Evolutionary conservation across 2,797 vertebrate species (phyloP).

Genomic region (Xiphorhynchus erythropygius): DNA sequence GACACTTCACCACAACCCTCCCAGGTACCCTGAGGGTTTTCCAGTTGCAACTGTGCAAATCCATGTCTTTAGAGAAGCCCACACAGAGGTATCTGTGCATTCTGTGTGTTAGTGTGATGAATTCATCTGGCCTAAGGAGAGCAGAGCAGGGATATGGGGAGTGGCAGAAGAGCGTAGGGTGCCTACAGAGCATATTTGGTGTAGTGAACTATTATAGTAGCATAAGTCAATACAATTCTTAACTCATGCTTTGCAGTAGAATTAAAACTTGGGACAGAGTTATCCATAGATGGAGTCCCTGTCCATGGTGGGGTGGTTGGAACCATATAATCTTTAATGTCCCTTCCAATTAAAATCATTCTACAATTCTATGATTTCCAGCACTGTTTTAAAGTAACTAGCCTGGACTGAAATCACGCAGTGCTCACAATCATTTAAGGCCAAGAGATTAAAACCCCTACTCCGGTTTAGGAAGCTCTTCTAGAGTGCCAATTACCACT

Average conservation of each 20-base stretch:
- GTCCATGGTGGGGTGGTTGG: rapidly evolving
- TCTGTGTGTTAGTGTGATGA: neutral
- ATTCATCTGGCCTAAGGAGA: neutral
- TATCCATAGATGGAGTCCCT: neutral
- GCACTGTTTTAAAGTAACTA: neutral
- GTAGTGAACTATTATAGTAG: neutral
- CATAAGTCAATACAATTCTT: neutral
- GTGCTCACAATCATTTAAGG: neutral
- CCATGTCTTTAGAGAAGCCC: neutral
- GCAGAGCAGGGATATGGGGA: neutral
- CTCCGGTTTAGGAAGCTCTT: neutral
- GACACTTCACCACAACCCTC: neutral
- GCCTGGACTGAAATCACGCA: neutral
- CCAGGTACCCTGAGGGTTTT: neutral
- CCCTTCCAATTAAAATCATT: neutral
- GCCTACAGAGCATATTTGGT: neutral
- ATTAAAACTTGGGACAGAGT: neutral
- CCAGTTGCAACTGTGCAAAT: neutral
- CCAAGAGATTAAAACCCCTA: neutral
- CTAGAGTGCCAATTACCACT: neutral
- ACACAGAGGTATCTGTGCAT: neutral
- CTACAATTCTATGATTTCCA: neutral
- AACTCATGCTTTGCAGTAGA: neutral
- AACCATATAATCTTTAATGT: neutral
- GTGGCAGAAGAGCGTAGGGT: neutral